Evolutionary conservation across 2,888 invertebrate genomes (phyloP).

Genomic region (Nebria salina): DNA sequence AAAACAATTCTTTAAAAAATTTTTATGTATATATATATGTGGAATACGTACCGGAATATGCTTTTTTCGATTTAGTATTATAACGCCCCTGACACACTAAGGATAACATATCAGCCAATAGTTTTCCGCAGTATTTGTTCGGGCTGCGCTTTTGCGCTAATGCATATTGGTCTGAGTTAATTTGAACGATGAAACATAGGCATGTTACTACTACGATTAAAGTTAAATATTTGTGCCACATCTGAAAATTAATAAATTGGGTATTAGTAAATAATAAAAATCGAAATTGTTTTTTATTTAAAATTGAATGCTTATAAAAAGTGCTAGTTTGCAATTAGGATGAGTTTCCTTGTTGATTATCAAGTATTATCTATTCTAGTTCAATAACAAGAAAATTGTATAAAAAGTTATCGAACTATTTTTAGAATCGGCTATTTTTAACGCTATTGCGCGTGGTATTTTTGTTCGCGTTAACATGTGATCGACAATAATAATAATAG

Average conservation of each 20-base stretch:
- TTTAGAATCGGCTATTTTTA: constrained; percentile 3
- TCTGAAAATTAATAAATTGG: constrained; percentile 16
- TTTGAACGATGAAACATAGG: constrained; percentile 23
- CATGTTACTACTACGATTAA: constrained; percentile 27
- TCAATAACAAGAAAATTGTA: not conserved
- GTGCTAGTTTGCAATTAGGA: not conserved
- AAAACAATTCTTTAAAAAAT: not conserved
- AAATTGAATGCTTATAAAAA: too few relatives aligned
- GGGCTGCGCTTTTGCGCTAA: constrained; percentile 18
- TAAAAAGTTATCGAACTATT: constrained; percentile 1
- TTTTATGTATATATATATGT: not conserved
- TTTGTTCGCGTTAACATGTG: constrained; percentile 9
- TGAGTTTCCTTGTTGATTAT: not conserved
- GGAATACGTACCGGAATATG: constrained; percentile 27
- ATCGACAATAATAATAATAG: constrained; percentile 5
- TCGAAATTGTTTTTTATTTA: too few relatives aligned
- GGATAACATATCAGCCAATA: constrained; percentile 58
- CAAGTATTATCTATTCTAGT: not conserved
- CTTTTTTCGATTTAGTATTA: constrained; percentile 58
- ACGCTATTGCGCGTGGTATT: constrained; percentile 5
- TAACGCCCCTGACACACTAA: constrained; percentile 60
- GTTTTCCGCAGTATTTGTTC: constrained; percentile 59
- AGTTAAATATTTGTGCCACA: constrained; percentile 33
- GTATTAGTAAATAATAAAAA: not conserved
- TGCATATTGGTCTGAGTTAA: constrained; percentile 27